phyloP scores from a whole-genome alignment of 2,113 vertebrate genomes.

The Natator depressus region DNA sequence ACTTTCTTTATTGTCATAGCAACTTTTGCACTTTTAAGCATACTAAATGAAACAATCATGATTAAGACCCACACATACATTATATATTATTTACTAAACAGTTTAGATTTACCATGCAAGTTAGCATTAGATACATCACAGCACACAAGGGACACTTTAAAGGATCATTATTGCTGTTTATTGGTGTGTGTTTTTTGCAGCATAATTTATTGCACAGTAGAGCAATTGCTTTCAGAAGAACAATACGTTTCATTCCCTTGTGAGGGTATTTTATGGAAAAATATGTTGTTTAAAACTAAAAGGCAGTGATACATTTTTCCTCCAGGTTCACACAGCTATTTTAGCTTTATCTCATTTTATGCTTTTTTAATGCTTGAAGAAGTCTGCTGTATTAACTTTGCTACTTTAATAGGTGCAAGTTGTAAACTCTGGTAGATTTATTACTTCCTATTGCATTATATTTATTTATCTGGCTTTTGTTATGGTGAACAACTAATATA shows the following conservation, averaged over 20 bases:
- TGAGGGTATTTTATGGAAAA: slow-evolving; percentile 41
- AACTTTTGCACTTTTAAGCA: slow-evolving; percentile 34
- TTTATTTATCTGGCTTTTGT: slow-evolving; percentile 33
- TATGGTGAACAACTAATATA: background rate
- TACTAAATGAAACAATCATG: slow-evolving; percentile 33
- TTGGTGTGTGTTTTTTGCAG: slow-evolving; percentile 50
- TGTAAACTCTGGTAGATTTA: slow-evolving; percentile 43
- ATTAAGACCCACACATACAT: background rate
- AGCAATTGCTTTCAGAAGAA: slow-evolving; percentile 65
- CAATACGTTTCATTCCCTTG: slow-evolving; percentile 21
- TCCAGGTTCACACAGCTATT: slow-evolving; percentile 13
- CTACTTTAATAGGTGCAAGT: slow-evolving; percentile 10
- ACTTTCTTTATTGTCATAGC: background rate
- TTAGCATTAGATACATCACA: slow-evolving; percentile 48
- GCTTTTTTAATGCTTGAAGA: slow-evolving; percentile 42
- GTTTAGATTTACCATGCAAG: slow-evolving; percentile 52
- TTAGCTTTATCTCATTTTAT: slow-evolving; percentile 26
- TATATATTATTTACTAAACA: slow-evolving; percentile 39
- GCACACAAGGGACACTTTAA: slow-evolving; percentile 48
- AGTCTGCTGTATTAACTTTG: slow-evolving; percentile 33
- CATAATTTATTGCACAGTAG: slow-evolving; percentile 11
- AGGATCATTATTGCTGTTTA: slow-evolving; percentile 63
- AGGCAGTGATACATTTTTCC: slow-evolving; percentile 47
- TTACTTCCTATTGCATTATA: background rate
- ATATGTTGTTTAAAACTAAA: slow-evolving; percentile 46